Evolutionary conservation across 2,113 vertebrate species (phyloP), one percentile per base, ranked within the genome.

Genomic region (Nansenia antarctica): DNA sequence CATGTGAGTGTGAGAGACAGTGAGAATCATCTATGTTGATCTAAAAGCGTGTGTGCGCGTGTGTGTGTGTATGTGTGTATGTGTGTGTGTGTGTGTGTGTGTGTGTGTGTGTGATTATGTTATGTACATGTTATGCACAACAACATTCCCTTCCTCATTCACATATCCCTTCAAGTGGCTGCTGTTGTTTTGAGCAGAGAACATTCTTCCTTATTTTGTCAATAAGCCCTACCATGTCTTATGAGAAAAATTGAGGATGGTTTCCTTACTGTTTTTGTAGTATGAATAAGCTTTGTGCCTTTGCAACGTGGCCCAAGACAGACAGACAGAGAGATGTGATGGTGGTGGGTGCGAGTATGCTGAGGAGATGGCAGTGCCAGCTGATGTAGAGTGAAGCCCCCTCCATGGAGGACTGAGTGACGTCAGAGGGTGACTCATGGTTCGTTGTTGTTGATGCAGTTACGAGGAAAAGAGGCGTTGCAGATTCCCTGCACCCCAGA

Each of bases 351-450:
- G 30, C 12, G 30, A 18, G 27, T 58, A 24, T 58, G 7, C 29
- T 58, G 55, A 31, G 55, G 29, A 8, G 29, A 58, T 32, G 57
- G 30, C 57, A 32, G 57, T 59, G 57, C 57, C 57, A 32, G 57
- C 57, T 30, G 49, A 6, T 24, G 24, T 59, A 24, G 15, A 59
- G 57, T 9, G 39, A 2, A 18, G 15, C 57, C 14, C n/a, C 55
- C 55, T 32, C 57, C 57, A 14, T 12, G 12, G 57, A n/a, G 30
- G 9, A 59, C 5, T 8, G 57, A 18, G 20, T 59, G 57, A 59
- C 9, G 18, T 4, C 57, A 59, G 8, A n/a, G 57, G 6, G 30
- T 59, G 57, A 59, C 57, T 58, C 55, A 31, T 59, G 29, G 49
- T 31, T 32, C 0, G 55, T 20, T 58, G 55, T 30, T 31, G 54